Evolutionary conservation across 2,113 vertebrate species (phyloP), one percentile per base, ranked within the genome.

Genomic region (Nycticryphes semicollaris): DNA sequence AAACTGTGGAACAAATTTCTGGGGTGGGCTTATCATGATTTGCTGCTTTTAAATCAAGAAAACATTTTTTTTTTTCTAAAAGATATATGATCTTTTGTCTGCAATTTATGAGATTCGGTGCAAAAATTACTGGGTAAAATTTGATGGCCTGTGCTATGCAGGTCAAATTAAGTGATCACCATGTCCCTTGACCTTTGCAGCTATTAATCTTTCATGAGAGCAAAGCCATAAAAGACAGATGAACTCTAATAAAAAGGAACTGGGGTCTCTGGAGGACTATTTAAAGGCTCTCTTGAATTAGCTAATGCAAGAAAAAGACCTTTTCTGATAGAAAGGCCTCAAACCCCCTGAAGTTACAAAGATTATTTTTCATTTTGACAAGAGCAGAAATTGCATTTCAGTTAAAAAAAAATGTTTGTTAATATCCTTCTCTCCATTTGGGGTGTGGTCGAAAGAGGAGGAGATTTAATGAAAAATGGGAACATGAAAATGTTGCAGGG

Each of bases 201-300:
- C 77, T 89, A 64, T 94, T 81, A 89, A 89, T 94, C 91, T 94
- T 92, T 74, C 84, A 60, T 60, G 91, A 87, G 51, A 81, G 43
- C 19, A 95, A 87, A 94, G n/a, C 84, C 43, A 60, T 94, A 90
- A 90, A 96, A 89, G 89, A 91, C 56, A 91, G 31, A 96, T 96
- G 89, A 95, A 91, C 76, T 67, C 17, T 92, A 94, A 75, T 92
- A 74, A 93, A 93, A 87, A 76, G 33, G 56, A 92, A 43, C n/a
- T 74, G 51, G 37, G 78, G 73, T 87, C 94, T 95, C 93, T 80
- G 64, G 93, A 95, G 95, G 16, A 92, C 84, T 89, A 72, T 94
- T 93, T 90, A 94, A 97, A 87, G 84, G 68, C 54, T 84, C 12
- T 70, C 39, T 84, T 90, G 60, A 89, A 94, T 95, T 95, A 94